A percentile compares a stretch with the other conserved stretches of the same genome.
Conservation (phyloP, 1,140 invertebrate genomes). For the Euwallacea similis region DNA sequence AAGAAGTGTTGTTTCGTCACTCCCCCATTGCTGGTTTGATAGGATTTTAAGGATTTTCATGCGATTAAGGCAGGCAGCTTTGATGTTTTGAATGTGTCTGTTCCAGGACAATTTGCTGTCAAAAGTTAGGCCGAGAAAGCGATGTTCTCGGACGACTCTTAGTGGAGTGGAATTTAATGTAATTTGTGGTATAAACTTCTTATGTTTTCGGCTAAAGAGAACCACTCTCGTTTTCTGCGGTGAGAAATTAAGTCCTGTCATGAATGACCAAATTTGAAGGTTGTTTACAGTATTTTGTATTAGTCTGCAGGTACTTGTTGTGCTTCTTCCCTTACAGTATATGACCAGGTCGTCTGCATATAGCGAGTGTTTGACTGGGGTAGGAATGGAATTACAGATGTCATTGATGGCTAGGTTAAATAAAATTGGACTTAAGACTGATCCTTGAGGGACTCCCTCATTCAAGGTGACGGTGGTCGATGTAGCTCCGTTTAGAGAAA, state of each 20-base stretch:
- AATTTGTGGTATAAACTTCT: neutral
- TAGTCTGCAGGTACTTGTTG: constrained; percentile 14
- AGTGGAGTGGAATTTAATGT: neutral
- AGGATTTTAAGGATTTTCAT: constrained; percentile 20
- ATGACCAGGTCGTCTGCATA: constrained; percentile 24
- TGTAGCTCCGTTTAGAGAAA: constrained; percentile 14
- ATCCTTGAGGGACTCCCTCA: neutral
- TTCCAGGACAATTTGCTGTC: constrained; percentile 13
- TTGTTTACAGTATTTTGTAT: constrained; percentile 15
- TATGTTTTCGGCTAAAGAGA: neutral
- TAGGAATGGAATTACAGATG: neutral
- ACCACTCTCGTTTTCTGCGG: constrained; percentile 1
- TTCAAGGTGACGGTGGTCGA: neutral
- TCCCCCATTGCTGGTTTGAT: constrained; percentile 18
- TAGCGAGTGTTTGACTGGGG: constrained; percentile 6
- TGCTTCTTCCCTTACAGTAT: constrained; percentile 14
- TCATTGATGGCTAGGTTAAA: constrained; percentile 10
- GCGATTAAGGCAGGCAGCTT: constrained; percentile 6
- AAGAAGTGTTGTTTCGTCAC: constrained; percentile 13
- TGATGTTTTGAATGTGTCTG: neutral
- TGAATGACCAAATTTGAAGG: neutral
- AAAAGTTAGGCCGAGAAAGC: constrained; percentile 15
- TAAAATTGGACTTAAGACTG: neutral
- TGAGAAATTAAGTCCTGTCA: constrained; percentile 14
- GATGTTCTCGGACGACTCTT: neutral